A percentile compares a stretch with the other conserved stretches of the same genome.
These are phyloP conservation scores for Pachypanchax playfairii DNA, from an alignment of 2,113 vertebrate species.

Conservation along the genomic window DNA sequence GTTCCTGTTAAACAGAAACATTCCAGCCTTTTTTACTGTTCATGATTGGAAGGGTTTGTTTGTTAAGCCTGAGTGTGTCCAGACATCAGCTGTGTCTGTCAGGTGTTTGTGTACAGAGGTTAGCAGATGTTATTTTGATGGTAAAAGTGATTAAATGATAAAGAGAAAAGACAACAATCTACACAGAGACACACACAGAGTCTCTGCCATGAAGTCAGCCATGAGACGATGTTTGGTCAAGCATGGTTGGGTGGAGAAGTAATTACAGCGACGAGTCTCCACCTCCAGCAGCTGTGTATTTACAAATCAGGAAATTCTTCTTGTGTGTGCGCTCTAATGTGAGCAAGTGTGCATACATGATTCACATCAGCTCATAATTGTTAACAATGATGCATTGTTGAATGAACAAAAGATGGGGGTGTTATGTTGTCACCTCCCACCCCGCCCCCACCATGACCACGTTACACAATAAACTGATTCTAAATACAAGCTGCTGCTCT, in stretches of 20 bases:
- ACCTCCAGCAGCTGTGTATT: conserved; percentile 74
- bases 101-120: conserved; percentile 76
- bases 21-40: too few species aligned
- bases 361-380: conserved; percentile 37
- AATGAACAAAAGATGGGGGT: conserved; percentile 33
- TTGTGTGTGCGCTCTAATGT: conserved; percentile 32
- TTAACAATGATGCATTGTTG: conserved; percentile 21
- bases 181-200: conserved; percentile 26
- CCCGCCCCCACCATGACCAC: neutral
- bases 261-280: conserved; percentile 57
- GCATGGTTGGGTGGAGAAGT: conserved; percentile 66
- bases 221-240: conserved; percentile 70
- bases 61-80: conserved; percentile 29
- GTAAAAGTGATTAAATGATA: conserved; percentile 64
- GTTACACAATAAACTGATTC: too few species aligned
- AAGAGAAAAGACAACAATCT: conserved; percentile 62
- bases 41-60: conserved; percentile 17
- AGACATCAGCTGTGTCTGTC: conserved; percentile 77
- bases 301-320: conserved; percentile 50
- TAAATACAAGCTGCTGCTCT: too few species aligned
- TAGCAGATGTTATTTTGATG: conserved; percentile 84
- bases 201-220: conserved; percentile 67
- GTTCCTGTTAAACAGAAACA: conserved; percentile 35
- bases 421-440: neutral
- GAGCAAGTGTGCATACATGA: conserved; percentile 55